Evolutionary conservation across 2,888 invertebrate species (phyloP).

Genomic region (Pristionchus exspectatus): DNA sequence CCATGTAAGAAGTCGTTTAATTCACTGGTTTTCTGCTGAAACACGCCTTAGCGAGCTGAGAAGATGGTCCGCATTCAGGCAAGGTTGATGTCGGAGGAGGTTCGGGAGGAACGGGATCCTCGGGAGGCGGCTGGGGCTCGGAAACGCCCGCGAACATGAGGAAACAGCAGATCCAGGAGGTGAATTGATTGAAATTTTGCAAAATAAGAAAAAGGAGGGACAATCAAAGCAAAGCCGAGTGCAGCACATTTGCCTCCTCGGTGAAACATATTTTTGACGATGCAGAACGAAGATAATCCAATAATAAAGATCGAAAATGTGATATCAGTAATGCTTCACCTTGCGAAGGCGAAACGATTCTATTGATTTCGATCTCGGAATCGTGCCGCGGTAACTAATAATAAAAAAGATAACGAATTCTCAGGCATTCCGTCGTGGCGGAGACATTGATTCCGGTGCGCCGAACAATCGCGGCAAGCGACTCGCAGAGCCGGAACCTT

Average conservation of each 20-base stretch:
- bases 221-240: not conserved
- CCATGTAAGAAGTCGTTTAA: no score
- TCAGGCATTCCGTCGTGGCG: slow-evolving; percentile 30
- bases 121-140: not conserved
- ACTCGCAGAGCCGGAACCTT: not conserved
- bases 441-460: slow-evolving; percentile 12
- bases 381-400: no score
- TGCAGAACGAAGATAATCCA: no score
- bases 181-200: not conserved
- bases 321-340: not conserved
- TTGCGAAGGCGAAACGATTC: not conserved
- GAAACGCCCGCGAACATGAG: slow-evolving; percentile 13
- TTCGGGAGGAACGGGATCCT: not conserved
- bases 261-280: no score
- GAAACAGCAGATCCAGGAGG: slow-evolving; percentile 43
- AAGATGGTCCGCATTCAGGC: not conserved
- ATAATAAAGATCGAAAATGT: no score
- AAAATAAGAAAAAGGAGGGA: not conserved
- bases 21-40: no score
- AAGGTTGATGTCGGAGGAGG: not conserved
- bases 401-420: not conserved
- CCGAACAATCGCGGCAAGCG: slow-evolving; percentile 1
- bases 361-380: not conserved
- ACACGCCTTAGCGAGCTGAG: not conserved
- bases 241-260: no score